A percentile compares a stretch with the other conserved stretches of the same genome.
These are phyloP conservation scores for Pelagia noctiluca DNA, from an alignment of 30 jellyfish, hydroid and myxozoan genomes.

Conservation along the genomic window DNA sequence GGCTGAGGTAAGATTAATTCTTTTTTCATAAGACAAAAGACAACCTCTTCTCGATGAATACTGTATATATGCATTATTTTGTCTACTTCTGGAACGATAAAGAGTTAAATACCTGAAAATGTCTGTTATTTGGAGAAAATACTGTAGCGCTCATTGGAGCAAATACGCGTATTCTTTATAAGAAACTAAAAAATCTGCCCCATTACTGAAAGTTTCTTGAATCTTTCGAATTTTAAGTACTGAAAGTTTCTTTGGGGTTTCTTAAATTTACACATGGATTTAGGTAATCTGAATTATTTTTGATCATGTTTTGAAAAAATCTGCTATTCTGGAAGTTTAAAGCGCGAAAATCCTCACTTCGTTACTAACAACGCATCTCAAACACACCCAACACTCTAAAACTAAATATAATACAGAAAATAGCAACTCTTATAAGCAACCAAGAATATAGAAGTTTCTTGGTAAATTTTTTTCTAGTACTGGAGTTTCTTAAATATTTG, in stretches of 20 bases:
- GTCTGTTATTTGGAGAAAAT: constrained; percentile 9
- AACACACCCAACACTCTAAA: constrained; percentile 2
- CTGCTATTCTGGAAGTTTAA: constrained; percentile 3
- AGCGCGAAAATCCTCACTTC: constrained; percentile 4
- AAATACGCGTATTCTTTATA: too few species aligned
- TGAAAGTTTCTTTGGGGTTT: constrained; percentile 1
- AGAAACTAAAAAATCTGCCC: too few species aligned
- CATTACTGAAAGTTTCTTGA: too few species aligned
- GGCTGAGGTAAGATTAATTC: constrained; percentile 20
- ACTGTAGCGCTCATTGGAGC: constrained; percentile 15
- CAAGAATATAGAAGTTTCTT: constrained; percentile 1
- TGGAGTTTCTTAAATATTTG: constrained; percentile 1
- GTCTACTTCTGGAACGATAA: constrained; percentile 16
- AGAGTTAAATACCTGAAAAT: constrained; percentile 14
- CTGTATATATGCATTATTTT: background rate
- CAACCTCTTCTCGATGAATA: constrained; percentile 13
- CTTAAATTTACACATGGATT: constrained; percentile 1
- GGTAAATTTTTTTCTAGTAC: constrained; percentile 1
- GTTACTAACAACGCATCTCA: constrained; percentile 5
- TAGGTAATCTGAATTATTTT: background rate
- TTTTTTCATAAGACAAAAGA: constrained; percentile 4
- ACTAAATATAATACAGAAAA: background rate
- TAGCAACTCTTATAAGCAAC: constrained; percentile 4
- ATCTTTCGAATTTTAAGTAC: constrained; percentile 1
- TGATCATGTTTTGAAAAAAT: background rate